These are phyloP conservation scores for Gonioctena quinquepunctata DNA, from an alignment of 1,140 invertebrate species.

Conservation along the genomic window DNA sequence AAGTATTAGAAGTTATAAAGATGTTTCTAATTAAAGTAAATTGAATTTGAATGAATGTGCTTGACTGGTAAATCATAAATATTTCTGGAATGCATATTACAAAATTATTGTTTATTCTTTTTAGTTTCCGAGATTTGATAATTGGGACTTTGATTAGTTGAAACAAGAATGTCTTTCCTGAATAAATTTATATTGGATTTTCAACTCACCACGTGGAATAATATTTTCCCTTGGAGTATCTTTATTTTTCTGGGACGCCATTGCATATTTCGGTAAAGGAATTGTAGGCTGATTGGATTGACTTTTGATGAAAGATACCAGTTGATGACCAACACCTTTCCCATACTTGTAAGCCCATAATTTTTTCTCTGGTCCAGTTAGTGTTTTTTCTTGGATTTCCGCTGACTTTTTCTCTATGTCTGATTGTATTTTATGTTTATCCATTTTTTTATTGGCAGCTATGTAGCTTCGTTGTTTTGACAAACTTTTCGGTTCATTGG, in stretches of 20 bases:
- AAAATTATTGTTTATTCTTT: too few relatives aligned
- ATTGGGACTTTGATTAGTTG: too few relatives aligned
- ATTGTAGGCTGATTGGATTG: slow-evolving; percentile 16
- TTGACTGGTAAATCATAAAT: too few relatives aligned
- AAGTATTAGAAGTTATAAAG: too few relatives aligned
- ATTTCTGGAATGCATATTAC: too few relatives aligned
- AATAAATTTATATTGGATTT: too few relatives aligned
- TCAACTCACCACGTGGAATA: not conserved
- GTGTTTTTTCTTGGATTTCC: slow-evolving; percentile 6
- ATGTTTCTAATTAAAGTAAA: too few relatives aligned
- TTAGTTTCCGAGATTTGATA: too few relatives aligned
- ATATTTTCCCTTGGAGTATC: not conserved
- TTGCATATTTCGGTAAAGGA: slow-evolving; percentile 22
- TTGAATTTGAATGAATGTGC: too few relatives aligned
- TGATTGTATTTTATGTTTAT: slow-evolving; percentile 2
- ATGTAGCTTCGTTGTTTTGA: not conserved
- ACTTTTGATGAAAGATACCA: slow-evolving; percentile 30
- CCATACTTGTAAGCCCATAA: slow-evolving; percentile 36
- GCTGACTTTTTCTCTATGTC: slow-evolving; percentile 4
- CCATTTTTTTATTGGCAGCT: not conserved
- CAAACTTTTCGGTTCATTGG: not conserved
- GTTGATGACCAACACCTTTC: slow-evolving; percentile 28
- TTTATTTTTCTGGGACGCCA: not conserved
- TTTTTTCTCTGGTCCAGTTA: slow-evolving; percentile 19
- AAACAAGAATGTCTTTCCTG: too few relatives aligned